Evolutionary conservation across 2,113 vertebrate genomes (phyloP).

Genomic region (Psittacara wagleri): DNA sequence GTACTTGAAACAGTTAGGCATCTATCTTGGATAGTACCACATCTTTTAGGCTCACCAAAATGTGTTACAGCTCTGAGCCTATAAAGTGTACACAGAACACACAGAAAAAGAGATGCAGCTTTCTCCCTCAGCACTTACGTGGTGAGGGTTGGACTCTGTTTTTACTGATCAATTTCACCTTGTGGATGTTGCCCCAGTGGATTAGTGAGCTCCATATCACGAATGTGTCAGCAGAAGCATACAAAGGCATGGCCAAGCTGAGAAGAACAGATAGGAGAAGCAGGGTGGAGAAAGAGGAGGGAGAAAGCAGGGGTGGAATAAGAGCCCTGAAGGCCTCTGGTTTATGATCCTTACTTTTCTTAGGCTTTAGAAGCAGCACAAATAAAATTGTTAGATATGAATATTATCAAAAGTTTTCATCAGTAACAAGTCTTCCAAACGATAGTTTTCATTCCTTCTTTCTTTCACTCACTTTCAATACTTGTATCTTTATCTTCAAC

Average conservation of each 20-base stretch:
- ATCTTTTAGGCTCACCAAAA: not conserved
- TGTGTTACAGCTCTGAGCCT: not conserved
- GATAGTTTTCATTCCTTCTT: not conserved
- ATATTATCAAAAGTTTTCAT: not conserved
- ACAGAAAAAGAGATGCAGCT: not conserved
- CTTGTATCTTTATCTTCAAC: not conserved
- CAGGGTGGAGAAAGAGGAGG: not conserved
- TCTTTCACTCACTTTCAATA: not conserved
- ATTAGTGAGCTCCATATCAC: not conserved
- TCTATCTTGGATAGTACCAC: not conserved
- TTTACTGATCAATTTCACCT: not conserved
- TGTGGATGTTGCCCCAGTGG: not conserved
- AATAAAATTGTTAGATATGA: not conserved
- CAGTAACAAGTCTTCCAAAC: not conserved
- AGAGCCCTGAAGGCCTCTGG: not conserved
- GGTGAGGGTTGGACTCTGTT: not conserved
- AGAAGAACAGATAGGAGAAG: not conserved
- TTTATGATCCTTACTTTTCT: not conserved
- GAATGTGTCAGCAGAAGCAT: not conserved
- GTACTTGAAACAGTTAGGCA: not conserved
- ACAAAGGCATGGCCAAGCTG: not conserved
- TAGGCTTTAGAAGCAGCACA: not conserved
- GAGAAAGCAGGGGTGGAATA: not conserved
- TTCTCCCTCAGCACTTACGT: not conserved
- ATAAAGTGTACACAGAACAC: not conserved